A percentile compares a stretch with the other conserved stretches of the same genome.
These are phyloP conservation scores for Ficedula albicollis DNA, from an alignment of 2,797 vertebrate species.

Conservation along the genomic window DNA sequence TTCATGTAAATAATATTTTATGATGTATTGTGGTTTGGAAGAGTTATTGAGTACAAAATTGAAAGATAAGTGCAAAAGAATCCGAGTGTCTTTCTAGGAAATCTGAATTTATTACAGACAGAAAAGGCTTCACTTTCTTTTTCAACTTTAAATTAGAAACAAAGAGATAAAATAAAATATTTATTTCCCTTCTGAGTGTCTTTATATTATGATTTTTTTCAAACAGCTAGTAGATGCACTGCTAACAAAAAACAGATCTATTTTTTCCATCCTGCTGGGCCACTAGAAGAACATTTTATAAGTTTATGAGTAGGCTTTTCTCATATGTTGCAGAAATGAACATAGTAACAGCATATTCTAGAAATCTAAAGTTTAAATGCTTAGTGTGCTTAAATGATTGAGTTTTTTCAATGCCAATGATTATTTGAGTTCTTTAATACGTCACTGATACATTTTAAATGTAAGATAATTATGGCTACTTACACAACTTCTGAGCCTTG, in stretches of 20 bases:
- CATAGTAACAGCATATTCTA: neutral
- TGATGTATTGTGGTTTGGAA: neutral
- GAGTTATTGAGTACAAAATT: slow-evolving; percentile 14
- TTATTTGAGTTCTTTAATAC: neutral
- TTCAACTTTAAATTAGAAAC: slow-evolving; percentile 50
- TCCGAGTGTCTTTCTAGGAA: neutral
- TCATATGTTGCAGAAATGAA: neutral
- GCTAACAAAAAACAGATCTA: neutral
- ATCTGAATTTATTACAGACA: neutral
- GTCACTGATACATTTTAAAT: neutral
- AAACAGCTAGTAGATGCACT: neutral
- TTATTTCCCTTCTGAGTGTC: slow-evolving; percentile 7
- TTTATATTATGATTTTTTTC: neutral
- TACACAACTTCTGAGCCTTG: neutral
- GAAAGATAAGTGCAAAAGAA: slow-evolving; percentile 33
- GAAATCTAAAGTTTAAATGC: neutral
- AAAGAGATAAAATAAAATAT: slow-evolving; percentile 40
- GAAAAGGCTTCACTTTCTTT: slow-evolving; percentile 1
- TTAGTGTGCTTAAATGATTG: neutral
- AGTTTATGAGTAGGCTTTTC: neutral
- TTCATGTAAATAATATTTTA: slow-evolving; percentile 14
- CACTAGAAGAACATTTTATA: neutral
- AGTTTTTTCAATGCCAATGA: neutral
- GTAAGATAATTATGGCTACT: neutral
- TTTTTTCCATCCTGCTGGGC: neutral